Evolutionary conservation across 1,140 invertebrate genomes (phyloP).

Genomic region (Drosophila bipectinata): DNA sequence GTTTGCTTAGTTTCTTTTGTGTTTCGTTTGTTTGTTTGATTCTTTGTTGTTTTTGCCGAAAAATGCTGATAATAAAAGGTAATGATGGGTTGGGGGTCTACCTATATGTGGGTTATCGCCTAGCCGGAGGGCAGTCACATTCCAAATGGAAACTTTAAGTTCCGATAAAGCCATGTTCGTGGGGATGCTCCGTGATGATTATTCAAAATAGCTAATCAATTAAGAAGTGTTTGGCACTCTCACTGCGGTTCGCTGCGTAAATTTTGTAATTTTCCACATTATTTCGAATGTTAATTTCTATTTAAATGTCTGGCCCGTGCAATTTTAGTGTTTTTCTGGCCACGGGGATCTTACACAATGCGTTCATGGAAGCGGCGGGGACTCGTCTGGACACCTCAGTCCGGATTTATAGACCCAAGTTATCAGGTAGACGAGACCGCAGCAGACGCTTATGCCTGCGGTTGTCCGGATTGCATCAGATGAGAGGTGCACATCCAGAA

Average conservation of each 20-base stretch:
- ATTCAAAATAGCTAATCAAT: not conserved
- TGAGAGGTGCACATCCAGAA: slow-evolving; percentile 38
- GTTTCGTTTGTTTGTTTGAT: slow-evolving; percentile 46
- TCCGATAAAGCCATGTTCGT: slow-evolving; percentile 24
- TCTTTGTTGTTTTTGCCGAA: slow-evolving; percentile 65
- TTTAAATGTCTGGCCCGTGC: not conserved
- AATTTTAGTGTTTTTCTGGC: not conserved
- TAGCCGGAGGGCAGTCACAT: slow-evolving; percentile 11
- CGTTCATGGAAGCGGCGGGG: slow-evolving; percentile 33
- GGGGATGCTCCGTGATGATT: slow-evolving; percentile 7
- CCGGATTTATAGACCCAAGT: slow-evolving; percentile 8
- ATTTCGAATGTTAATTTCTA: not conserved
- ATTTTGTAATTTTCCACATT: not conserved
- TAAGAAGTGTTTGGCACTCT: not conserved
- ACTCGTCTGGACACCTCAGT: slow-evolving; percentile 41
- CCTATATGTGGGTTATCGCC: slow-evolving; percentile 38
- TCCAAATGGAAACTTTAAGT: slow-evolving; percentile 35
- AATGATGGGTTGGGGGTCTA: slow-evolving; percentile 50
- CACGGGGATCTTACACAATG: slow-evolving; percentile 55
- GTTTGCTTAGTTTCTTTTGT: slow-evolving; percentile 60
- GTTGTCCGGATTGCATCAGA: slow-evolving; percentile 65
- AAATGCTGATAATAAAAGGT: slow-evolving; percentile 61
- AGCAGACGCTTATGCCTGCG: slow-evolving; percentile 55
- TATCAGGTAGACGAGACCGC: slow-evolving; percentile 57
- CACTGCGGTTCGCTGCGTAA: not conserved